Base-by-base conservation (phyloP, 1,140 invertebrate genomes). In the Sinella curviseta region DNA sequence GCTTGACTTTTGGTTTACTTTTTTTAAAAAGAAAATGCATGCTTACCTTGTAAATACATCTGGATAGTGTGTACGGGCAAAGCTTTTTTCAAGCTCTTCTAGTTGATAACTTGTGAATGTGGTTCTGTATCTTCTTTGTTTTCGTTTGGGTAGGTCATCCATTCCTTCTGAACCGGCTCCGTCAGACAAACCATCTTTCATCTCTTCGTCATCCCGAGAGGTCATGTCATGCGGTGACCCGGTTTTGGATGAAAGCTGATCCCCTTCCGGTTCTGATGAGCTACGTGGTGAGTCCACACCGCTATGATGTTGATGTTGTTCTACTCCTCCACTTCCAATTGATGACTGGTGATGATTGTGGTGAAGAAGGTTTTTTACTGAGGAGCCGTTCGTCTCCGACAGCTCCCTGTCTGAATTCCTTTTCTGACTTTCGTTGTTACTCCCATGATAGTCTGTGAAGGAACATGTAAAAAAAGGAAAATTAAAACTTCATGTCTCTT, bases 71-170 rank as follows among this genome's bases (percentile, higher is more conserved):
- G 97, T 98, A 84, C 96, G 92, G 0, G 95, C 94, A 87, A 99
- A 99, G 0, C 96, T 96, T 87, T 98, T 98, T 87, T 99, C 97
- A 80, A 99, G 88, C 87, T 99, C 97, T 86, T 98, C 97, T 76
- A 99, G 88, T 87, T 98, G 96, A 86, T 95, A 97, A 84, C 94
- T 96, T 8, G 95, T 97, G 87, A 97, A 97, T 48, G 96, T 97
- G 1, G 96, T 97, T 77, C 96, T 89, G 86, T 97, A 97, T 55
- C 96, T 87, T 1, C 96, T 89, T 85, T 97, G 96, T 85, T 97
- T 98, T 81, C 95, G 89, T 86, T 96, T 97, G 0, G 94, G 94
- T 85, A 94, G 94, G 77, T 95, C 94, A 83, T 94, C 93, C 77
- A 91, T 86, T 0, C 92, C 91, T 76, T 94, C 93, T 83, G 92